A percentile compares a stretch with the other conserved stretches of the same genome.
Evolutionary conservation across 1,140 invertebrate genomes (phyloP).

Genomic region (Melipona quadrifasciata): DNA sequence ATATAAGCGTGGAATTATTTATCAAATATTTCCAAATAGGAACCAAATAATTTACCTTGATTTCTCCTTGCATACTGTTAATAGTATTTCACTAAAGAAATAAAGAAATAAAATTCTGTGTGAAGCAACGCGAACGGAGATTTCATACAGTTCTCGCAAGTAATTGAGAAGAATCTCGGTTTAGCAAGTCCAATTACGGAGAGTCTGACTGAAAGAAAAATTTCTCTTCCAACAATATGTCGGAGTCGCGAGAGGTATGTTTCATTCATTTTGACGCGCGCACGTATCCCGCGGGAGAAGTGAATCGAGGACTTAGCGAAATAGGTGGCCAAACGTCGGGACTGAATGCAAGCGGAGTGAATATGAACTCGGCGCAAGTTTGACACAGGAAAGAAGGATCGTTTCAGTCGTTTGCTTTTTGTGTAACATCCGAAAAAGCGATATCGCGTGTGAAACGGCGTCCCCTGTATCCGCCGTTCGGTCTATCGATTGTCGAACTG

Average conservation of each 20-base stretch:
- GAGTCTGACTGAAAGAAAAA: background rate
- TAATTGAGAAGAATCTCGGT: background rate
- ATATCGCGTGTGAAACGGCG: conserved; percentile 9
- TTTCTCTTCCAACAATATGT: too few species aligned
- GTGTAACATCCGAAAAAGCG: background rate
- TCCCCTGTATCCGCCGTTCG: background rate
- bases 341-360: background rate
- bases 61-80: background rate
- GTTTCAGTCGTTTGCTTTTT: conserved; percentile 7
- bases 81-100: background rate
- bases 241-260: background rate
- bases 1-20: too few species aligned
- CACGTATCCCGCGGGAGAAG: background rate
- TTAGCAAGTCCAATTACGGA: background rate
- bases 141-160: background rate
- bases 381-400: conserved; percentile 21
- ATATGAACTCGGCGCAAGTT: conserved; percentile 4
- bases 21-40: too few species aligned
- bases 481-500: conserved; percentile 24
- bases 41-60: too few species aligned
- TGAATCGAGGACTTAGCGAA: background rate
- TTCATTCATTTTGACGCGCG: background rate
- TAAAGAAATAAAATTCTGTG: too few species aligned
- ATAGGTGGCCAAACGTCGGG: background rate
- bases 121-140: too few species aligned